Evolutionary conservation across 2,797 vertebrate species (phyloP), one percentile per base, ranked within the genome.

Genomic region (Urocyon cinereoargenteus): DNA sequence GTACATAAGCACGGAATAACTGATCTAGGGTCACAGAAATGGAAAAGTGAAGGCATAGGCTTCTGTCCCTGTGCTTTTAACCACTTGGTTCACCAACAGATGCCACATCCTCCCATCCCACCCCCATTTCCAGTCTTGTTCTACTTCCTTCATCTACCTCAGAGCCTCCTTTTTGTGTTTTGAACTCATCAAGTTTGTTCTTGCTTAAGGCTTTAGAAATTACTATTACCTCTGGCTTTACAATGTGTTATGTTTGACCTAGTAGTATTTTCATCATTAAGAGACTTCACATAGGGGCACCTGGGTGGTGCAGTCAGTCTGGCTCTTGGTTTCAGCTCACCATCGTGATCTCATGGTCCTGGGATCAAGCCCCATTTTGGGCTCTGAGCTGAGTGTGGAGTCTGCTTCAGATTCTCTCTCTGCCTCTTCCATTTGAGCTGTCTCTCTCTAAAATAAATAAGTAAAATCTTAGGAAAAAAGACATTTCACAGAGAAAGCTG

Each of bases 61-160:
- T 21, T 18, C 4, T 21, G 31, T 18, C 26, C 72, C 40, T 26
- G 13, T 11, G 31, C 45, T 87, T 18, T 49, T 51, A 12, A 14
- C 12, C 18, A 2, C 49, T 28, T 0, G 2, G 11, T 5, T 66
- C 55, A 45, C 7, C 6, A 55, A 40, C 49, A 28, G 55, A 31
- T 8, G 40, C 28, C 31, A 2, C 3, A 11, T 51, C 3, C 0
- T 19, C 15, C 3, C 18, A 21, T 28, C 34, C 6, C 9, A 0
- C 16, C 3, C 21, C 14, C 8, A 1, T 31, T 45, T 36, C 77
- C 2, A 1, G n/a, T 15, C 19, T 31, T 91, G 21, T 31, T 64
- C 51, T 36, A 1, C 1, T 75, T 70, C 19, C 24, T 59, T 6
- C 57, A 3, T 22, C 14, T 2, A 40, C 24, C 13, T 21, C 19